Evolutionary conservation across 23 tunicate genomes (phyloP).

Genomic region (Aplidium turbinatum): DNA sequence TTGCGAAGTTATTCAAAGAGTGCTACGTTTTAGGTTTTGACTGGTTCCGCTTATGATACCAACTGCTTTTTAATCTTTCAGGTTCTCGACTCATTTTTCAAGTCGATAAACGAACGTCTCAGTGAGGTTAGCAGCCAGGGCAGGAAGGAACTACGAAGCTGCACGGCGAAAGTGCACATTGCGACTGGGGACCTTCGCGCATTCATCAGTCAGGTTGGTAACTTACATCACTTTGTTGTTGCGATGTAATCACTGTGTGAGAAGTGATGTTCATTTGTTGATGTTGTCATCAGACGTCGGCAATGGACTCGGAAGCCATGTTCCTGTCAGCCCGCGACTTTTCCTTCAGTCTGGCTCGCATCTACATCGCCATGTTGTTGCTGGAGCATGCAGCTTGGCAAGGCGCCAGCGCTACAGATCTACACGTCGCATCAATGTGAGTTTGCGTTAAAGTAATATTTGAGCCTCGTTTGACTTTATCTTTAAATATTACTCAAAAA

Average conservation of each 20-base stretch:
- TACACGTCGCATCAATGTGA: constrained; percentile 77
- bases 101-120: constrained; percentile 34
- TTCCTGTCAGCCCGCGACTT: constrained; percentile 83
- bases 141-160: constrained; percentile 33
- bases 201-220: constrained; percentile 57
- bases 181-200: constrained; percentile 74
- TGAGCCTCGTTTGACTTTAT: not conserved
- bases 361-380: constrained; percentile 58
- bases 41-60: no score
- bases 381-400: constrained; percentile 91
- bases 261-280: not conserved
- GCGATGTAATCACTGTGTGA: not conserved
- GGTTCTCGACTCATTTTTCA: constrained; percentile 58
- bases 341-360: constrained; percentile 72
- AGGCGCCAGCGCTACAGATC: constrained; percentile 53
- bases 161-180: constrained; percentile 61
- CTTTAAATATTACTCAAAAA: not conserved
- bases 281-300: constrained; percentile 41
- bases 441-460: not conserved
- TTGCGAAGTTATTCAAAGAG: no score
- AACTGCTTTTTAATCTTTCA: no score
- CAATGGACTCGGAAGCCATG: constrained; percentile 36
- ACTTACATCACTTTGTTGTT: not conserved
- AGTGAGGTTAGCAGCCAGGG: constrained; percentile 27
- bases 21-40: no score